Base-by-base conservation (phyloP, 1,140 invertebrate genomes). In the Samia ricini region DNA sequence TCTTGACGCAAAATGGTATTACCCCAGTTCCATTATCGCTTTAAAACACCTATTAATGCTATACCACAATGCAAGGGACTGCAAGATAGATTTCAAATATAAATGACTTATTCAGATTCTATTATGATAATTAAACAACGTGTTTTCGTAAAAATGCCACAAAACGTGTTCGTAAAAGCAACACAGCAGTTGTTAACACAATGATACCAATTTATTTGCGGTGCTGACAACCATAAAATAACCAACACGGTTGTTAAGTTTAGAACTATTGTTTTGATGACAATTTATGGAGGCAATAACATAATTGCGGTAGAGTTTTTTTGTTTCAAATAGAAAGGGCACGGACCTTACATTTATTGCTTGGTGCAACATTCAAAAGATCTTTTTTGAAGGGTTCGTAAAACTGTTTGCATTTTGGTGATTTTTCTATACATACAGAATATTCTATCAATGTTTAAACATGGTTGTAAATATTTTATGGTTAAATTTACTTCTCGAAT, bases 251-350 rank as follows among this genome's bases (percentile, higher is more conserved):
- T 56, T 72, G 74, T 66, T 71, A 55, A 29, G 69, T 42, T 56
- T 69, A 79, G 80, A 79, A 69, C 68, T 74, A 71, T 81, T 83
- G 76, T 79, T 62, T 79, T 60, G 24, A 55, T 21, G 33, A 60
- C 50, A 71, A 85, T 87, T 85, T 86, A 83, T 81, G 71, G 72
- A 66, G 61, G 72, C 75, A 77, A 79, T 80, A 81, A 69, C 51
- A 64, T 79, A 81, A 85, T 82, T 83, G 77, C 76, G 79, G 79
- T 79, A 71, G 66, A 78, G 73, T 71, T 65, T 69, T 71, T 80
- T 81, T 80, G 77, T 85, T 63, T 15, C 79, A 74, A 68, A 63
- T 24, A 63, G 4, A 15, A 3, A 69, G 49, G 52, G 4, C 8
- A 42, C 58, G 12, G 24, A 29, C 63, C 63, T 64, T 49, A 68